Base-by-base conservation (phyloP, 2,888 invertebrate genomes). In the Agriopis leucophaearia region DNA sequence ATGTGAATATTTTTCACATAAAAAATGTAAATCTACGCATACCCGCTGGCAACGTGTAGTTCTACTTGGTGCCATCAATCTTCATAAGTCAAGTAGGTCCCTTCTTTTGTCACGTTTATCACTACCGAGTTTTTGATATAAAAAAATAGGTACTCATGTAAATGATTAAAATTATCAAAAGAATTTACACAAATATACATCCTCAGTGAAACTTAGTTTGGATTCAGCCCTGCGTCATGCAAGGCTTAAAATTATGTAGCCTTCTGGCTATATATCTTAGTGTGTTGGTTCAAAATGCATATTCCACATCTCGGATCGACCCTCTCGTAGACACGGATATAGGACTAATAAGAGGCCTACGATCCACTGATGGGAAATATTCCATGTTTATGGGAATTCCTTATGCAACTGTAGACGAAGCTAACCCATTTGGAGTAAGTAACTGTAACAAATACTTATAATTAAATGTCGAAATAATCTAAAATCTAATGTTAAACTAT, bases 341-440 rank as follows among this genome's bases (percentile, higher is more conserved):
- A 6, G 88, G 90, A 0, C 67, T 81, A 18, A 83, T 89, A 42
- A 77, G 85, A 44, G 89, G 89, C 1, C 58, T 87, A 15, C 76
- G 70, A 40, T 84, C 88, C 2, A 50, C 80, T 0, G 86, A 88
- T 74, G 88, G 88, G 0, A 78, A 81, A 48, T 85, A 87, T 65
- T 78, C 83, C 7, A 87, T 87, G 86, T 89, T 86, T 54, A 76
- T 89, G 76, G 89, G 88, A 8, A 88, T 89, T 76, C 89, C 89
- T 0, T 89, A 87, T 40, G 89, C 84, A 12, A 78, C 72, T 15
- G 82, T 89, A 0, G 73, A 88, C 50, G 66, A 63, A 38, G 71
- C 44, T 13, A 86, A 88, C 74, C 88, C 88, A 36, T 89, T 89
- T 62, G 88, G 88, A 67, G 89, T 89, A 74, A 86, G 87, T 69